Percentiles rank a stretch among this genome's conserved stretches.
These are phyloP conservation scores for Nebria ingens DNA, from an alignment of 1,140 invertebrate genomes.

Conservation along the genomic window DNA sequence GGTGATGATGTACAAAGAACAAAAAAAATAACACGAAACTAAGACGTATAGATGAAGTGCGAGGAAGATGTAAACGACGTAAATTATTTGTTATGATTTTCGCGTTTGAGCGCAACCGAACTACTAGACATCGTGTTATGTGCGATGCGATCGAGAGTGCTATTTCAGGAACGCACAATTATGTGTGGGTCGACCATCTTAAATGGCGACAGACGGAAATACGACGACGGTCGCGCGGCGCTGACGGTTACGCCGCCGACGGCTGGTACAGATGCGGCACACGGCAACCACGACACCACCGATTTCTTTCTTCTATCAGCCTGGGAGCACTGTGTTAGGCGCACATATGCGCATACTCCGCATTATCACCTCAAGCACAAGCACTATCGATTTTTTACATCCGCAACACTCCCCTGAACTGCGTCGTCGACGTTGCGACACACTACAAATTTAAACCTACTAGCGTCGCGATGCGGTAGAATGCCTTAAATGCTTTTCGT, in stretches of 20 bases:
- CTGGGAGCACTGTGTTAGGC: slow-evolving; percentile 32
- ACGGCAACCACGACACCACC: slow-evolving; percentile 18
- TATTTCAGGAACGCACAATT: background rate
- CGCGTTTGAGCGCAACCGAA: background rate
- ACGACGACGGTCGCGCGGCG: background rate
- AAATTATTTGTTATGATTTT: slow-evolving; percentile 7
- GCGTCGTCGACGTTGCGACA: background rate
- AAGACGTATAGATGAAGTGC: too few relatives aligned
- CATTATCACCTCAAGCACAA: too few relatives aligned
- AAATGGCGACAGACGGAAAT: slow-evolving; percentile 4
- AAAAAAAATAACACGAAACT: too few relatives aligned
- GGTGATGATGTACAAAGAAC: too few relatives aligned
- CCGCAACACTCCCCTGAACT: slow-evolving; percentile 22
- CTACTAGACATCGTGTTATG: background rate
- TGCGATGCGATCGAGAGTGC: too few relatives aligned
- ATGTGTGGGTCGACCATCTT: slow-evolving; percentile 2
- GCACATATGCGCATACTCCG: slow-evolving; percentile 32
- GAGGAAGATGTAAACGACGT: too few relatives aligned
- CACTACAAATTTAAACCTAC: too few relatives aligned
- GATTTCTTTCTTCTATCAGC: slow-evolving; percentile 15
- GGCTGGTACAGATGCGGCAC: background rate
- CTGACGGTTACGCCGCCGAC: background rate
- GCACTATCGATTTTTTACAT: too few relatives aligned
- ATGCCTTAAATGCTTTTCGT: too few relatives aligned
- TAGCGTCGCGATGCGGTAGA: too few relatives aligned